Conservation (phyloP, 2,888 invertebrate species). For the Nemoura dubitans region DNA sequence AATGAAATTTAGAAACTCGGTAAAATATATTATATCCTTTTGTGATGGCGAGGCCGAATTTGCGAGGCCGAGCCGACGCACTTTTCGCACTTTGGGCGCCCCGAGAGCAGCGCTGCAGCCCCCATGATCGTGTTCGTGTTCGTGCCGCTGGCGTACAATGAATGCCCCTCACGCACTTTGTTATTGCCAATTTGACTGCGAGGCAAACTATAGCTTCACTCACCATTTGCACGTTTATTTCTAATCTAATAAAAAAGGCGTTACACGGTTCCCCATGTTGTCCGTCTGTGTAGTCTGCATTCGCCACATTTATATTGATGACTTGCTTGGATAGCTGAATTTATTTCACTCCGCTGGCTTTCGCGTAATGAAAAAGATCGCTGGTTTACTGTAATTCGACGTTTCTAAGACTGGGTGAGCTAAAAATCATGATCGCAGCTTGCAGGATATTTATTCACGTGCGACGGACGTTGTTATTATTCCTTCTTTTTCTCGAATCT, state of each 20-base stretch:
- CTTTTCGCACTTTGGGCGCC: background rate
- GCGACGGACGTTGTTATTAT: background rate
- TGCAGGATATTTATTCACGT: background rate
- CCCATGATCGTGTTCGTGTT: background rate
- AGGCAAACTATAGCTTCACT: background rate
- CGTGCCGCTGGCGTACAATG: background rate
- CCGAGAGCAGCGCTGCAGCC: background rate
- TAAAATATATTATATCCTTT: background rate
- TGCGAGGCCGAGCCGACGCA: background rate
- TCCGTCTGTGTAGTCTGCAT: background rate
- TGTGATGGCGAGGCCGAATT: background rate
- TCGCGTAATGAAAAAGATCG: background rate
- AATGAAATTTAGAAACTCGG: conserved; percentile 5
- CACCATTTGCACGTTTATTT: conserved; percentile 7
- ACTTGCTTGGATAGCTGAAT: background rate
- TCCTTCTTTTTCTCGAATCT: background rate
- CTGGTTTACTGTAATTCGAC: background rate
- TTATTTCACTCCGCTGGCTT: background rate
- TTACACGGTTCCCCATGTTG: background rate
- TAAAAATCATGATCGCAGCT: background rate
- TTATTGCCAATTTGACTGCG: background rate
- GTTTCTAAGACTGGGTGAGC: background rate
- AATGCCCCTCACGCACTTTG: background rate
- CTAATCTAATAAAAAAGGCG: background rate
- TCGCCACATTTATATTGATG: background rate